These are phyloP conservation scores for Lottia scabra DNA, from an alignment of 2,888 invertebrate species.

Conservation along the genomic window DNA sequence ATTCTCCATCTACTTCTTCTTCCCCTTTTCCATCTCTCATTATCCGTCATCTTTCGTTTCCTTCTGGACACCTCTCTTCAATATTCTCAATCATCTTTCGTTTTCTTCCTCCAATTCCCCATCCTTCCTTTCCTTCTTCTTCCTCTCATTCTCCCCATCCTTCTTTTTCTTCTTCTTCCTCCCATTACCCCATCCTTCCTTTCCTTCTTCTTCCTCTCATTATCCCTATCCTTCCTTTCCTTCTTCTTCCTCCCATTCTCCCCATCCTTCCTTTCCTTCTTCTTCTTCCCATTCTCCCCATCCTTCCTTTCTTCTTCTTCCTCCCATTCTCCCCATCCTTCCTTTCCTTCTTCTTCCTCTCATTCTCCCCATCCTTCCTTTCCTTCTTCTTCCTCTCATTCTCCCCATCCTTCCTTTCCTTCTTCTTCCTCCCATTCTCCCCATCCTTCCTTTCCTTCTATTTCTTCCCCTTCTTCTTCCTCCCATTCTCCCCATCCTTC, in stretches of 20 bases:
- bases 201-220: conserved; percentile 12
- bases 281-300: not conserved
- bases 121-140: conserved; percentile 8
- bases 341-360: not conserved
- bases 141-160: not conserved
- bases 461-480: not conserved
- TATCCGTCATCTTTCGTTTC: not conserved
- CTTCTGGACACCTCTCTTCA: no score
- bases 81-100: not conserved
- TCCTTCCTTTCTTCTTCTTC: conserved; percentile 1
- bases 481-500: not conserved
- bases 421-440: not conserved
- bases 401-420: not conserved
- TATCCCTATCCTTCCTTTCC: no score
- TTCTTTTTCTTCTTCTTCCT: conserved; percentile 5
- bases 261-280: conserved; percentile 13
- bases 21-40: not conserved
- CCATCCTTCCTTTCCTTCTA: not conserved
- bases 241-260: conserved; percentile 11
- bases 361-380: not conserved
- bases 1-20: not conserved
- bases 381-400: not conserved
- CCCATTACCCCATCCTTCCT: conserved; percentile 1
- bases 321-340: conserved; percentile 1
- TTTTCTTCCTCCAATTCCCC: no score